Percentiles rank a stretch among this genome's conserved stretches.
Conservation (phyloP, 1,140 invertebrate genomes). For the Bombus waltoni region DNA sequence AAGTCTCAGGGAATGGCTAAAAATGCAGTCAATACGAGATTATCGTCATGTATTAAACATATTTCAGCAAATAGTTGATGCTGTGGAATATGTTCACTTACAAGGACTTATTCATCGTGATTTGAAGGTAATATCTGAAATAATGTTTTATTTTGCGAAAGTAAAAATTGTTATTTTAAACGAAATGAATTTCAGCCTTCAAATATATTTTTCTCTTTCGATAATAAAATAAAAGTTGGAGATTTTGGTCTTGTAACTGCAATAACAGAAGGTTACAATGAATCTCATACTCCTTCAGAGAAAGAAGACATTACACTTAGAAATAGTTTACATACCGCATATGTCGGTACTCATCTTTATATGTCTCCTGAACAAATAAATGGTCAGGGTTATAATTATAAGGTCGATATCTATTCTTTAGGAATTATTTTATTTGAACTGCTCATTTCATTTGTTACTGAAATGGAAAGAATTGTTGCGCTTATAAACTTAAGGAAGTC, state of each 20-base stretch:
- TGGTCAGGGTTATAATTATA: conserved; percentile 92
- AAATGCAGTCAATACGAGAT: conserved; percentile 81
- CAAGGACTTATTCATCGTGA: conserved; percentile 96
- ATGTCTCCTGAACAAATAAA: conserved; percentile 98
- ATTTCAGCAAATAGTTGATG: conserved; percentile 96
- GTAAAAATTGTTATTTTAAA: conserved; percentile 33
- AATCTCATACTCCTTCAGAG: conserved; percentile 73
- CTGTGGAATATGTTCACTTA: conserved; percentile 97
- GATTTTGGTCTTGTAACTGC: conserved; percentile 98
- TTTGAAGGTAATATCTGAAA: conserved; percentile 88
- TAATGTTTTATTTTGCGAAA: background rate
- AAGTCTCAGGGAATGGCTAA: conserved; percentile 95
- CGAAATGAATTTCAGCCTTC: conserved; percentile 88
- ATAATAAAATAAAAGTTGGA: conserved; percentile 96
- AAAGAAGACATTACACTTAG: conserved; percentile 56
- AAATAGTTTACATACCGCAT: conserved; percentile 84
- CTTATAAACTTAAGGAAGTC: conserved; percentile 86
- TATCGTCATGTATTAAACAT: conserved; percentile 86
- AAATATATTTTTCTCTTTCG: conserved; percentile 97
- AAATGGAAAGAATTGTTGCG: conserved; percentile 91
- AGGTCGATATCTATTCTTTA: conserved; percentile 98
- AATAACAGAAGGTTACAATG: conserved; percentile 86
- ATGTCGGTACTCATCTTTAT: conserved; percentile 95
- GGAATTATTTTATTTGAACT: conserved; percentile 97
- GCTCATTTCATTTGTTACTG: conserved; percentile 93